Evolutionary conservation across 1,140 invertebrate genomes (phyloP).

Genomic region (Battus philenor): DNA sequence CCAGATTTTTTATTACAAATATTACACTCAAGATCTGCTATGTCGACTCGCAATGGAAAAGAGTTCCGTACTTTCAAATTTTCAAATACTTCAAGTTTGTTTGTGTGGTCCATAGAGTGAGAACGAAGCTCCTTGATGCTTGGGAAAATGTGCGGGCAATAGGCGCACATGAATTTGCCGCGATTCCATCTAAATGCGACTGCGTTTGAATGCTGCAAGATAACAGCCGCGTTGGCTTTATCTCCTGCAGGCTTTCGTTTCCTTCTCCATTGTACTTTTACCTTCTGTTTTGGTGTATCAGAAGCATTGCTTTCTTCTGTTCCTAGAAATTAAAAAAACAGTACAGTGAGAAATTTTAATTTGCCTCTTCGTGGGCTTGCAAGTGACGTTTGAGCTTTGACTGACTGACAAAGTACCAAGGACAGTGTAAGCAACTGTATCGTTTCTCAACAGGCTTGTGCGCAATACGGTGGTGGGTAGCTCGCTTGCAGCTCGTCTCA

Average conservation of each 20-base stretch:
- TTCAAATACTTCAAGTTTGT: conserved; percentile 38
- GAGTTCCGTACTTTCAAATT: conserved; percentile 32
- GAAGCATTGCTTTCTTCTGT: conserved; percentile 15
- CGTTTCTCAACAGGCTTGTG: conserved; percentile 36
- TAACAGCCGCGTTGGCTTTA: conserved; percentile 42
- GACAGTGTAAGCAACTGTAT: conserved; percentile 39
- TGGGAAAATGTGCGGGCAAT: conserved; percentile 32
- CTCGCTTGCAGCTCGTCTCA: conserved; percentile 46
- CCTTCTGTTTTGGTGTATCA: conserved; percentile 14
- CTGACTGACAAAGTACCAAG: conserved; percentile 31
- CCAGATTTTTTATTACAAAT: conserved; percentile 29
- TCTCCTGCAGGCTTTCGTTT: conserved; percentile 30
- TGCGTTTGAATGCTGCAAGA: conserved; percentile 48
- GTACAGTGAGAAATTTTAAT: neutral
- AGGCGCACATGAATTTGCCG: conserved; percentile 49
- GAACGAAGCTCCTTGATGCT: conserved; percentile 30
- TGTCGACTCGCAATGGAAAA: conserved; percentile 42
- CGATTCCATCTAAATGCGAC: conserved; percentile 44
- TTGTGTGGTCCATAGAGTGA: conserved; percentile 28
- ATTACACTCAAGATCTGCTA: conserved; percentile 37
- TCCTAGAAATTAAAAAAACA: conserved; percentile 43
- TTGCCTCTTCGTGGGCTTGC: conserved; percentile 23
- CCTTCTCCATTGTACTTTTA: conserved; percentile 40
- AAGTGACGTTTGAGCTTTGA: conserved; percentile 39
- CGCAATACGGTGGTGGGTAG: conserved; percentile 30